Conservation (phyloP, 2,888 invertebrate species). For the Noctua comes region DNA sequence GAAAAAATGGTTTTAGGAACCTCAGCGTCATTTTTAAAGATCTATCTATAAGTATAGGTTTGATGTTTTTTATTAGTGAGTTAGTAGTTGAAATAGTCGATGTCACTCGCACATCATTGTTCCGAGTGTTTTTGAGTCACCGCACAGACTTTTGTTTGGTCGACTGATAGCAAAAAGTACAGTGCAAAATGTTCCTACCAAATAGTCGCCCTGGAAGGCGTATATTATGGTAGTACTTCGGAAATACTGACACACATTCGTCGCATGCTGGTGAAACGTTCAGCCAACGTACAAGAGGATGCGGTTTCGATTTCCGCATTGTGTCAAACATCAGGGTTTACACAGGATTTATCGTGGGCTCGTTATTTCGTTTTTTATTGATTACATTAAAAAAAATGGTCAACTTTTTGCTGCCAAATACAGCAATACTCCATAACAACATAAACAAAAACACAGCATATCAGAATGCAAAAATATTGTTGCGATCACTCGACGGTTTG, state of each 20-base stretch:
- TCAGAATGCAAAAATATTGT: neutral
- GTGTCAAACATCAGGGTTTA: neutral
- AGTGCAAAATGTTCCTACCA: neutral
- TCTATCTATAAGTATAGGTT: too few species aligned
- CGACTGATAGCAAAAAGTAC: neutral
- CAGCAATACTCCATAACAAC: neutral
- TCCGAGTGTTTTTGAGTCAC: neutral
- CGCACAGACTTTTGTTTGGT: neutral
- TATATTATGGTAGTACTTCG: neutral
- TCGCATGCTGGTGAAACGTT: neutral
- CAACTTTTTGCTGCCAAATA: neutral
- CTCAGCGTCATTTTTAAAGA: too few species aligned
- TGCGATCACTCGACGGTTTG: neutral
- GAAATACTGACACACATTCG: neutral
- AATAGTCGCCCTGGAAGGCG: neutral
- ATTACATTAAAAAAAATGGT: neutral
- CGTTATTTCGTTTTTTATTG: neutral
- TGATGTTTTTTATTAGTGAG: too few species aligned
- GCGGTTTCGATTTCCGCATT: conserved; percentile 17
- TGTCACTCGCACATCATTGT: neutral
- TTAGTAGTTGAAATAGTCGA: too few species aligned
- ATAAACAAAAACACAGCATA: neutral
- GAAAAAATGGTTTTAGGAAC: too few species aligned
- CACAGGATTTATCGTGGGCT: neutral
- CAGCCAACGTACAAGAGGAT: neutral